A percentile compares a stretch with the other conserved stretches of the same genome.
Conservation (phyloP, 2,888 invertebrate species). For the Apodemia duryi region DNA sequence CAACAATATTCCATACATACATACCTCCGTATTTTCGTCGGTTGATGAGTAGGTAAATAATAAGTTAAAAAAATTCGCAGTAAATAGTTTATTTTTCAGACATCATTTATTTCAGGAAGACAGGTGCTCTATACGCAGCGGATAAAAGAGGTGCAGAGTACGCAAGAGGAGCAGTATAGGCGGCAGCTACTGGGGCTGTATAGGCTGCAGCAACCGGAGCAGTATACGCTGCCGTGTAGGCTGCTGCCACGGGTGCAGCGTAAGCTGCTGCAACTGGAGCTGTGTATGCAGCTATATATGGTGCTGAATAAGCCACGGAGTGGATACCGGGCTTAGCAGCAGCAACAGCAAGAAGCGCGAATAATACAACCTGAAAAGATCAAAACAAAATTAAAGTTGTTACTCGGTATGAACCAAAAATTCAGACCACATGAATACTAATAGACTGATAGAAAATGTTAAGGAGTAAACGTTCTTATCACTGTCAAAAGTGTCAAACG, state of each 20-base stretch:
- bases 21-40: too few relatives aligned
- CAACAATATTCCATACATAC: too few relatives aligned
- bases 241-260: constrained; percentile 47
- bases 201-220: constrained; percentile 52
- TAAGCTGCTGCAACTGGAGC: constrained; percentile 51
- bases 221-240: constrained; percentile 43
- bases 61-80: not conserved
- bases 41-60: too few relatives aligned
- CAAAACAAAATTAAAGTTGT: not conserved
- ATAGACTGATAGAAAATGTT: too few relatives aligned
- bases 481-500: too few relatives aligned
- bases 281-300: constrained; percentile 43
- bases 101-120: constrained; percentile 28
- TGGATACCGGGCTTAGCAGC: constrained; percentile 67
- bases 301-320: constrained; percentile 44
- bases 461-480: too few relatives aligned
- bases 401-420: too few relatives aligned
- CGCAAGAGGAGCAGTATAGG: constrained; percentile 49
- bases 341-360: constrained; percentile 54
- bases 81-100: constrained; percentile 1
- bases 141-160: constrained; percentile 16
- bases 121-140: constrained; percentile 32
- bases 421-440: too few relatives aligned
- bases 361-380: constrained; percentile 51
- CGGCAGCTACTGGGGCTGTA: constrained; percentile 47